Evolutionary conservation across 2,797 vertebrate species (phyloP), one percentile per base, ranked within the genome.

Genomic region (Meriones psammophilus): DNA sequence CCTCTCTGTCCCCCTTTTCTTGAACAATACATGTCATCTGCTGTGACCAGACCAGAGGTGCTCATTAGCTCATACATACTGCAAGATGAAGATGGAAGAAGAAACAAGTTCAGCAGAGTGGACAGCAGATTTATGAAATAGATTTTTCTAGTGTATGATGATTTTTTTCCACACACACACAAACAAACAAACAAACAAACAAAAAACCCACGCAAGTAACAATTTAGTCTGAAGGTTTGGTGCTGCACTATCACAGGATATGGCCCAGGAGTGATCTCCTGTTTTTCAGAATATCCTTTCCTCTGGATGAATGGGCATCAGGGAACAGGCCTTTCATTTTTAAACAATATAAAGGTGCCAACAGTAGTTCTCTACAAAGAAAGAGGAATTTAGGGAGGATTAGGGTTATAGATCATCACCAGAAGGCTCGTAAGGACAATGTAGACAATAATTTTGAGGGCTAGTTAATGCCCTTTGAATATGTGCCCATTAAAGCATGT

Each of bases 401-500:
- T 90, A 28, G 30, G 71, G 50, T n/a, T 88, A 76, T 0, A 8
- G 58, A 62, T 58, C 85, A 81, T 71, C 24, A 81, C 4, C 6
- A 9, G 26, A 33, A 89, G 64, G 42, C 42, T 96, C 73, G 12
- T 71, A 68, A 89, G 68, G 85, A 93, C 26, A 76, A 13, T 74
- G 81, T 62, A 62, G 84, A 92, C 86, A 93, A 39, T 62, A 76
- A 96, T 96, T 94, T 79, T 91, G 73, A 95, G 73, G 87, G 46
- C 64, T 68, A 90, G 84, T 74, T 71, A 77, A 80, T 93, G 89
- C 58, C 91, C 88, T 97, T 96, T 93, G 94, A 96, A 97, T 97
- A 95, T 22, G 42, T 95, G 73, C 42, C 97, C 91, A 94, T 96
- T 97, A 97, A 94, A 92, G 68, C 22, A 77, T 95, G 94, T 60